phyloP scores from a whole-genome alignment of 1,140 invertebrate species.

The Bombus haemorrhoidalis region DNA sequence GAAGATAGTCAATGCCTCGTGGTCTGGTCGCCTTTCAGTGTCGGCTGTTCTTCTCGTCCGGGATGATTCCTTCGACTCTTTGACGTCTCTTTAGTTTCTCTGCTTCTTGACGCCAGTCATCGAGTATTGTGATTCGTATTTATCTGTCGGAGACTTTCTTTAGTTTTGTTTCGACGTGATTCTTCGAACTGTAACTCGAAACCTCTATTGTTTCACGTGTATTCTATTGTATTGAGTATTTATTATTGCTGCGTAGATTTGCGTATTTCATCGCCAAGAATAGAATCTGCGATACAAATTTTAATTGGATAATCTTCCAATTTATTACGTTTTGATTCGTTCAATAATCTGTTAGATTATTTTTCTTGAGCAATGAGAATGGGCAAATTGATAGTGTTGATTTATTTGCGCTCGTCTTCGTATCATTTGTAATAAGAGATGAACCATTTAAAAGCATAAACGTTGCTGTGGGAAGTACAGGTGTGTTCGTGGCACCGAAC shows the following conservation, averaged over 20 bases:
- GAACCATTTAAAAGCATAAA: no score
- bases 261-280: no score
- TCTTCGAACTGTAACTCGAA: background rate
- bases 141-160: no score
- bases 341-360: no score
- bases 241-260: background rate
- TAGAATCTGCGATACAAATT: background rate
- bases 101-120: background rate
- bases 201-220: no score
- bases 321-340: background rate
- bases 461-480: background rate
- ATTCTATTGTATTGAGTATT: background rate
- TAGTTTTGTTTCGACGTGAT: background rate
- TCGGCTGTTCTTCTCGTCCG: slow-evolving; percentile 51
- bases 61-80: slow-evolving; percentile 8
- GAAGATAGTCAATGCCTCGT: slow-evolving; percentile 65
- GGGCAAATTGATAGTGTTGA: background rate
- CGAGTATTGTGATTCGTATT: background rate
- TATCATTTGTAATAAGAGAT: background rate
- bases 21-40: slow-evolving; percentile 64
- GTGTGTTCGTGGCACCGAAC: background rate
- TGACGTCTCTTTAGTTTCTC: background rate
- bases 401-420: background rate
- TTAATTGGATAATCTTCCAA: background rate
- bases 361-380: no score